Evolutionary conservation across 2,797 vertebrate species (phyloP), one percentile per base, ranked within the genome.

Genomic region (Coccyzus lansbergi): DNA sequence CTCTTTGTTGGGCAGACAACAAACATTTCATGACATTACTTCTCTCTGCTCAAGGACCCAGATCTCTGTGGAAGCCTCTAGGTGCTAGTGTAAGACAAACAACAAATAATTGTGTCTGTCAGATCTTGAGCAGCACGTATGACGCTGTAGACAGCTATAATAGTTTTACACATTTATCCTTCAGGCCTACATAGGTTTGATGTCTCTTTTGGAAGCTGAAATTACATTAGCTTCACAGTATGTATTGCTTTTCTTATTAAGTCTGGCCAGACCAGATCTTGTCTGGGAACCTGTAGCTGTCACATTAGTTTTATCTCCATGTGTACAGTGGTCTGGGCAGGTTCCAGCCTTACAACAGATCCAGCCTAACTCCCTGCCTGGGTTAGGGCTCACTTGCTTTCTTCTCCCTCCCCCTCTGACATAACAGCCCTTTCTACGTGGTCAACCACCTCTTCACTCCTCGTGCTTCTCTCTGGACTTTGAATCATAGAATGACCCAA

Each of bases 161-260:
- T 49, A 29, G 25, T 62, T 91, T 53, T 82, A 78, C 40, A 82
- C 76, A 22, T 93, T 77, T 70, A 36, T 80, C 69, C 87, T 93
- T 53, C 88, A 68, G 78, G 78, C 64, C 55, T 68, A 38, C 49
- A 49, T 19, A 64, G 44, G n/a, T n/a, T 69, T 81, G 31, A 52
- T 82, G 67, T 59, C 64, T 76, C 59, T 70, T 86, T 83, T 40
- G 40, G 12, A 83, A 46, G 44, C 77, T 77, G 74, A 59, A 86
- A 83, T 68, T 24, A 31, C 19, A 90, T 87, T 72, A 49, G 44
- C 52, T 74, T 52, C 65, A 74, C 78, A 60, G 78, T 46, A 26
- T 0, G 22, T 46, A 63, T 75, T 52, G 62, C 48, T 82, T 55
- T 63, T 36, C 46, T 53, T 87, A 72, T 77, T 77, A 56, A 72